Conservation (phyloP, 2,888 invertebrate species). For the Acronicta leporina region DNA sequence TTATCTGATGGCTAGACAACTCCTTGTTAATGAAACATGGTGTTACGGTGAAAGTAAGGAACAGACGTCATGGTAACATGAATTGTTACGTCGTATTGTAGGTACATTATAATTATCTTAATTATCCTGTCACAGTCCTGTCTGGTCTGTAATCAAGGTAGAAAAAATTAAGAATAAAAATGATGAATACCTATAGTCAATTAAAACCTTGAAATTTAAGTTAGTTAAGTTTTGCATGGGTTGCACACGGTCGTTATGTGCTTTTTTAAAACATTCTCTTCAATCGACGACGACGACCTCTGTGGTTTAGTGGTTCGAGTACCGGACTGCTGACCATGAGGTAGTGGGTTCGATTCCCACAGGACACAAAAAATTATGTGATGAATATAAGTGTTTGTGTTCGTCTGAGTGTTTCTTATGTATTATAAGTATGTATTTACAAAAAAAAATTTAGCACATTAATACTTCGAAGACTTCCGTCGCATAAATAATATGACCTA, state of each 20-base stretch:
- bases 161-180: constrained; percentile 7
- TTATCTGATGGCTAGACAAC: constrained; percentile 70
- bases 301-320: no score
- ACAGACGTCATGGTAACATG: constrained; percentile 20
- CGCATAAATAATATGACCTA: constrained; percentile 19
- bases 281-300: neutral
- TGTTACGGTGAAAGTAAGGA: constrained; percentile 59
- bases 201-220: no score
- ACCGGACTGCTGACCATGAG: no score
- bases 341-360: no score
- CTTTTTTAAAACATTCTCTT: neutral
- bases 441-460: no score
- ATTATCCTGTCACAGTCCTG: constrained; percentile 52
- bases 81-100: constrained; percentile 29
- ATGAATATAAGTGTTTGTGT: no score
- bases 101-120: constrained; percentile 38
- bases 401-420: no score
- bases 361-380: no score
- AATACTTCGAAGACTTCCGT: constrained; percentile 6
- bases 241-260: neutral
- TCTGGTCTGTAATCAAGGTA: constrained; percentile 13
- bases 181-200: constrained; percentile 16
- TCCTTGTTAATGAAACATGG: constrained; percentile 65
- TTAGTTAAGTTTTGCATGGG: neutral
- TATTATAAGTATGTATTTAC: no score